Evolutionary conservation across 1,140 invertebrate genomes (phyloP), one percentile per base, ranked within the genome.

Genomic region (Drosophila pseudoananassae): DNA sequence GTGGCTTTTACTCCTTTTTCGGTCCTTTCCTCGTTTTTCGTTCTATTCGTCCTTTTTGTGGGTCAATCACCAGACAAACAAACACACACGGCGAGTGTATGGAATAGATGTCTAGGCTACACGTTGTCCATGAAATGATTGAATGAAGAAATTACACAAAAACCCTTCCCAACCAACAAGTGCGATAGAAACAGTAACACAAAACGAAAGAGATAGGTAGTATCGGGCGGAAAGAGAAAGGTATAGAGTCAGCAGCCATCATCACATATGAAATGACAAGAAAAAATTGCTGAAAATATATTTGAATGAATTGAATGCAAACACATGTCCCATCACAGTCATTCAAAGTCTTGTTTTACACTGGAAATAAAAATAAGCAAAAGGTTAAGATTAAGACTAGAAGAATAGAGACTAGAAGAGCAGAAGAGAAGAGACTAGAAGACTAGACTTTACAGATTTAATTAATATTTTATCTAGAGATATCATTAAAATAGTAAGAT

Each of bases 291-390:
- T 73, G 61, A 74, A 85, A 85, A 85, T 85, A 85, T 85, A 85
- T 85, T 85, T 85, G 81, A 77, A 85, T 85, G 73, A 77, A 85
- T 80, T 85, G 69, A 81, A 80, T 85, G 81, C 81, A 85, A 85
- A 80, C 81, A 85, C 61, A 78, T 65, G 70, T 49, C 61, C 36
- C 60, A 31, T 58, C 52, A 47, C 17, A 17, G 49, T 7, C 38
- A 27, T 14, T 31, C 61, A 66, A 47, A 7, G 40, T 47, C 15
- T 40, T 40, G 5, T 40, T 40, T 3, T 17, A 43, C 40, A 17
- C n/a, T 15, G 40, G 2, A 43, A 15, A 43, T 15, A 43, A 43
- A 20, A 20, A 3, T 0, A 20, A 20, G 1, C 20, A 15, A 14
- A 38, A 38, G 36, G 7, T 38, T 29, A 0, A 7, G 5, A 4